Evolutionary conservation across 1,140 invertebrate genomes (phyloP).

Genomic region (Drosophila tsacasi): DNA sequence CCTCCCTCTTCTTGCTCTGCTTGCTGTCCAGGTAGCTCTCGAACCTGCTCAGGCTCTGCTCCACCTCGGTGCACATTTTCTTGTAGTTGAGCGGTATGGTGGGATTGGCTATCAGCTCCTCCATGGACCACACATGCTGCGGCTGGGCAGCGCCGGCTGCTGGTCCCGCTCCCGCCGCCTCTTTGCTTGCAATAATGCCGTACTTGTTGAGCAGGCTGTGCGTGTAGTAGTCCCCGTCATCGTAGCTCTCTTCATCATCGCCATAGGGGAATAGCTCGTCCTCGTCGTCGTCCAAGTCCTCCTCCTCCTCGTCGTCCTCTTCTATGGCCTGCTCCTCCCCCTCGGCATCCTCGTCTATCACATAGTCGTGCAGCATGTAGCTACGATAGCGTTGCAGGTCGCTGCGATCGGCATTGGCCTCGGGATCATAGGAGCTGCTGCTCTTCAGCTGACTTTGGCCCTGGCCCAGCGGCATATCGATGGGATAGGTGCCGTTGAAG

Average conservation of each 20-base stretch:
- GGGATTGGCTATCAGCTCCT: conserved; percentile 80
- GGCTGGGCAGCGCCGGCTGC: conserved; percentile 25
- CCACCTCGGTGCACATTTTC: conserved; percentile 83
- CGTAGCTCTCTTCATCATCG: conserved; percentile 42
- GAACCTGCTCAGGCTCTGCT: conserved; percentile 76
- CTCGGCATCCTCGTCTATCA: conserved; percentile 71
- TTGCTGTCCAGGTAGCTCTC: conserved; percentile 78
- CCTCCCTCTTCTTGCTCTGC: conserved; percentile 55
- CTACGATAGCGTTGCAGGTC: conserved; percentile 71
- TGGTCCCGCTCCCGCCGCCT: too few relatives aligned
- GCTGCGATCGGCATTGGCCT: conserved; percentile 72
- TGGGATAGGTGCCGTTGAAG: conserved; percentile 93
- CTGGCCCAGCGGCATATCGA: conserved; percentile 87
- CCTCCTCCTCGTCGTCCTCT: conserved; percentile 27
- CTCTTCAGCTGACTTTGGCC: conserved; percentile 18
- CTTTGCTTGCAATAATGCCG: conserved; percentile 45
- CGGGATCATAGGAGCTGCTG: conserved; percentile 73
- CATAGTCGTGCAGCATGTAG: conserved; percentile 69
- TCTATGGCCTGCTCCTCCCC: conserved; percentile 66
- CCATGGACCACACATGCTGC: conserved; percentile 79
- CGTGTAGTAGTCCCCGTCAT: conserved; percentile 42
- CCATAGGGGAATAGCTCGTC: conserved; percentile 49
- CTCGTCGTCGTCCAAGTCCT: conserved; percentile 45
- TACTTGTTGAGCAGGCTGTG: conserved; percentile 54
- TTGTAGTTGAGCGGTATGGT: conserved; percentile 80